phyloP scores from a whole-genome alignment of 37 sponge, comb jelly and placozoan species.

The Halisarca cf. caerulea region DNA sequence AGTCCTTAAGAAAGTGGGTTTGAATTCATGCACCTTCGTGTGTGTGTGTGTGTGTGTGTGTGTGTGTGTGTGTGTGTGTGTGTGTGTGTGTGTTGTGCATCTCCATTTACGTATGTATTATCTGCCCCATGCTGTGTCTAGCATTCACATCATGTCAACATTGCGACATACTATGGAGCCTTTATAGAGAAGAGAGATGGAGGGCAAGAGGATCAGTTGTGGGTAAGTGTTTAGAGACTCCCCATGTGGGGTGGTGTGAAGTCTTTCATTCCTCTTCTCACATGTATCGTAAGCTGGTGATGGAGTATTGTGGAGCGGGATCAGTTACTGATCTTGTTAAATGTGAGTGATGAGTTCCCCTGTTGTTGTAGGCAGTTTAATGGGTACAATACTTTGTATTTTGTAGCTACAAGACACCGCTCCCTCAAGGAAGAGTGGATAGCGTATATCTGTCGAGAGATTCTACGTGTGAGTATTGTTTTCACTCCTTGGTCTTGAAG shows the following conservation, averaged over 20 bases:
- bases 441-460: slow-evolving; percentile 89
- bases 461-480: slow-evolving; percentile 69
- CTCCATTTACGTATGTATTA: background rate
- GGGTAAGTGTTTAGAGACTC: slow-evolving; percentile 69
- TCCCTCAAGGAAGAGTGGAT: slow-evolving; percentile 97
- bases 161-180: slow-evolving; percentile 98
- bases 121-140: slow-evolving; percentile 7
- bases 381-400: slow-evolving; percentile 3
- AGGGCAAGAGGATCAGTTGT: slow-evolving; percentile 86
- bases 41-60: background rate
- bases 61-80: too few species aligned
- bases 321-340: slow-evolving; percentile 93
- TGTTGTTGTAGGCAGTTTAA: too few species aligned
- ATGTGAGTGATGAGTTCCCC: too few species aligned
- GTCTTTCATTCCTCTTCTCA: background rate
- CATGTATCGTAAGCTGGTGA: slow-evolving; percentile 74
- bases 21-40: background rate
- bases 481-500: background rate
- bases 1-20: slow-evolving; percentile 82
- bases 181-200: slow-evolving; percentile 84
- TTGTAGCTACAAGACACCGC: slow-evolving; percentile 63
- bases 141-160: slow-evolving; percentile 93
- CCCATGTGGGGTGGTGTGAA: background rate
- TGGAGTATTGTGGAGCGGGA: slow-evolving; percentile 99
- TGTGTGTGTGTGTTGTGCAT: background rate